These are phyloP conservation scores for Heliconius congener DNA, from an alignment of 1,140 invertebrate species.

Conservation along the genomic window DNA sequence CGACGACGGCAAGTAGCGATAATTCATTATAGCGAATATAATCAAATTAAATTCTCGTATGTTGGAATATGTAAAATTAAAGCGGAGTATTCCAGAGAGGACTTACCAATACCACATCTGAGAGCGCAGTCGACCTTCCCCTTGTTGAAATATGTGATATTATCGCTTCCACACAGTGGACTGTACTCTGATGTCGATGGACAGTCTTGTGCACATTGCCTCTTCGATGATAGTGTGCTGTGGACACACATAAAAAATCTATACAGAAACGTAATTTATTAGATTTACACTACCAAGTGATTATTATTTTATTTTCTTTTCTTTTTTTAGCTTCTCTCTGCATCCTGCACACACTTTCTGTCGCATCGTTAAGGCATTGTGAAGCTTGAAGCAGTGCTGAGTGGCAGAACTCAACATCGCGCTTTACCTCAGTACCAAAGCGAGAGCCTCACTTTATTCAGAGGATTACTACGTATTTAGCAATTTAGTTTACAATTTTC, in stretches of 20 bases:
- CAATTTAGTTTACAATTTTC: no score
- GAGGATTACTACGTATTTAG: no score
- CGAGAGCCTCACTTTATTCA: no score
- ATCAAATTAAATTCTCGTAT: conserved; percentile 20
- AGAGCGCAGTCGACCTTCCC: conserved; percentile 51
- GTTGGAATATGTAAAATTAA: conserved; percentile 21
- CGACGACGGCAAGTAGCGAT: conserved; percentile 2
- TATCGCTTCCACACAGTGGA: conserved; percentile 51
- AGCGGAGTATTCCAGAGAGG: conserved; percentile 20
- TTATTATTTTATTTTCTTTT: no score
- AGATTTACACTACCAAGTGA: neutral
- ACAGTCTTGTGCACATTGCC: neutral
- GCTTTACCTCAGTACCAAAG: no score
- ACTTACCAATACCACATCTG: conserved; percentile 55
- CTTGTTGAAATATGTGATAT: conserved; percentile 53
- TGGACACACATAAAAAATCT: neutral
- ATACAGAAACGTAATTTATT: neutral
- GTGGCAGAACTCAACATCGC: no score
- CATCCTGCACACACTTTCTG: no score
- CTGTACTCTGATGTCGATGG: conserved; percentile 35
- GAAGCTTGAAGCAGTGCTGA: no score
- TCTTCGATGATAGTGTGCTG: neutral
- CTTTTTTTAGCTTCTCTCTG: no score
- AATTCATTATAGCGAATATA: conserved; percentile 14
- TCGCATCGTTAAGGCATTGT: no score